Percentiles rank a stretch among this genome's conserved stretches.
These are phyloP conservation scores for Enteromius fasciolatus DNA, from an alignment of 2,797 vertebrate species.

Conservation along the genomic window DNA sequence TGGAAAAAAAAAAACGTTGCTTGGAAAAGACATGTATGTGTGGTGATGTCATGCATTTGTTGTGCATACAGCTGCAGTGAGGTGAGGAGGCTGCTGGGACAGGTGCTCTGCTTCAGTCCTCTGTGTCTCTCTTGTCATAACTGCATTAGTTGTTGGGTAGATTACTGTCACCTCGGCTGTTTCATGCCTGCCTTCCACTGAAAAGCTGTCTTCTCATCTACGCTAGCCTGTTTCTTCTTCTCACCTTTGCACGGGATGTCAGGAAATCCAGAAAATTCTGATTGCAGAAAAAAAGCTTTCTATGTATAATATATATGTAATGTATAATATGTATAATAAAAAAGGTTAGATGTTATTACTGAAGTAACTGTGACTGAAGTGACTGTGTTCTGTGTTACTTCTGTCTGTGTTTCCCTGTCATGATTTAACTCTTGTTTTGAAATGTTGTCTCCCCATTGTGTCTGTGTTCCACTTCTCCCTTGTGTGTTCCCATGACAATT, in stretches of 20 bases:
- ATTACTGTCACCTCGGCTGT: conserved; percentile 62
- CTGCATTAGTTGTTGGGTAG: conserved; percentile 52
- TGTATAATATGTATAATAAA: no score
- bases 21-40: conserved; percentile 39
- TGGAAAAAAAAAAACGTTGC: conserved; percentile 10
- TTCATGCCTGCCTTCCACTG: conserved; percentile 61
- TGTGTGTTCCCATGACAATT: no score
- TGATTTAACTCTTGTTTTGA: no score
- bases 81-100: conserved; percentile 58
- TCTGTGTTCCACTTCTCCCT: no score
- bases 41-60: conserved; percentile 52
- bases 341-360: no score
- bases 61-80: conserved; percentile 59
- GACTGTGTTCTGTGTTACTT: no score
- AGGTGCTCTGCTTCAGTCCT: conserved; percentile 46
- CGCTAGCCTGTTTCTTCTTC: conserved; percentile 60
- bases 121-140: conserved; percentile 53
- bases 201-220: conserved; percentile 61
- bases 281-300: not conserved
- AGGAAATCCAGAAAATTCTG: conserved; percentile 13
- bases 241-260: conserved; percentile 53
- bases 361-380: no score
- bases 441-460: no score
- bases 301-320: no score
- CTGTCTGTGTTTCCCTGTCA: no score